Conservation (phyloP, 2,888 invertebrate genomes). For the Cephus runcator region DNA sequence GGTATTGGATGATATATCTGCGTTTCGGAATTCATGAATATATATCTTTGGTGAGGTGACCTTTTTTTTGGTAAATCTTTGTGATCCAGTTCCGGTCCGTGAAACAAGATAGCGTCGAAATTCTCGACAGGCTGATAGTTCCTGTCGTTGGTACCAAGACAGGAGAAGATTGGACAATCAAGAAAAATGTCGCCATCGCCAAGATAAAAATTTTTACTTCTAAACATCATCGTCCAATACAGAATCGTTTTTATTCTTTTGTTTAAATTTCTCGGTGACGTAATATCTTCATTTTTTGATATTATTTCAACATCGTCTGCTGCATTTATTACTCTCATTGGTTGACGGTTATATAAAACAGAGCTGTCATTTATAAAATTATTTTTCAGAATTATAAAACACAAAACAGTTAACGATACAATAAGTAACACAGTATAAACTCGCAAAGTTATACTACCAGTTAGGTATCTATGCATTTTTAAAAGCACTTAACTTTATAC, state of each 20-base stretch:
- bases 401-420: no score
- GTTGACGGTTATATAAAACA: no score
- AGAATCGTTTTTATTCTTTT: slow-evolving; percentile 10
- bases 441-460: no score
- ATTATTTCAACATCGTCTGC: no score
- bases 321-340: no score
- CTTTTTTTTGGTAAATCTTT: slow-evolving; percentile 13
- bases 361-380: no score
- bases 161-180: slow-evolving; percentile 15
- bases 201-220: slow-evolving; percentile 14
- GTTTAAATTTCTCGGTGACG: no score
- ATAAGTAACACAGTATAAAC: no score
- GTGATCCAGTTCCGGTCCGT: slow-evolving; percentile 16
- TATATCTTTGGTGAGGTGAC: slow-evolving; percentile 16
- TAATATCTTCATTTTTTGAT: no score
- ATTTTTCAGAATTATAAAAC: no score
- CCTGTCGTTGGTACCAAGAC: slow-evolving; percentile 19
- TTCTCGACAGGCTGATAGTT: slow-evolving; percentile 1
- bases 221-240: slow-evolving; percentile 22
- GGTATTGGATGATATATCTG: slow-evolving; percentile 5
- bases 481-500: no score
- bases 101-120: slow-evolving; percentile 20
- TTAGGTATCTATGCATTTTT: no score
- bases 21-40: slow-evolving; percentile 16
- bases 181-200: slow-evolving; percentile 19